Evolutionary conservation across 1,140 invertebrate genomes (phyloP), one percentile per base, ranked within the genome.

Genomic region (Apis dorsata): DNA sequence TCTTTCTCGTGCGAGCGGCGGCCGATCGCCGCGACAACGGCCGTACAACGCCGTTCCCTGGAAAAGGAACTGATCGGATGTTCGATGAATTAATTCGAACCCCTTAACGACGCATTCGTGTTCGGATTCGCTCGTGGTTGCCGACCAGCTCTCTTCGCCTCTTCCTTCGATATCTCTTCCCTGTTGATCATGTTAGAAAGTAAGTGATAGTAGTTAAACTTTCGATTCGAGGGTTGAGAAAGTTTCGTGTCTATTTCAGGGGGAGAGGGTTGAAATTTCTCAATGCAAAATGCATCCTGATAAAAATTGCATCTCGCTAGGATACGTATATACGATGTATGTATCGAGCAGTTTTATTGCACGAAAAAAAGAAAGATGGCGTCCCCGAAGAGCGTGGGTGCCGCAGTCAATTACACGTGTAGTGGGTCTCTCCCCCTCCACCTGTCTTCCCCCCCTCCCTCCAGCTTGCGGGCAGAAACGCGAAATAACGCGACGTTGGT

Each of bases 11-110:
- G 59, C 72, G n/a, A 34, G 34, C 19, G 15, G 28, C 69, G 69
- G 74, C 53, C 74, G 74, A 24, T 60, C 59, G 66, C 34, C 15
- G 53, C 63, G 24, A 34, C 24, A 13, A 21, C n/a, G 12, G 0
- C 73, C 51, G 75, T 28, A n/a, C 75, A 15, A 5, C 75, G 68
- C 44, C 34, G 21, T 75, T 75, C 72, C 72, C 72, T 34, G 34
- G 72, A 75, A 34, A 77, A 53, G 49, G 19, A 44, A 44, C 55
- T 60, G 80, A 59, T 81, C 57, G 75, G 75, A 77, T 77, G 80
- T 76, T 81, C 80, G 80, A 81, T 76, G 77, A 83, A 86, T 87
- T 79, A 81, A 72, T 76, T 66, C 84, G 69, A 79, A 74, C 28
- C 60, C 75, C 63, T 72, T 60, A 66, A 66, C 71, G 15, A 55